A percentile compares a stretch with the other conserved stretches of the same genome.
Evolutionary conservation across 2,797 vertebrate species (phyloP).

Genomic region (Cercopithecus mitis): DNA sequence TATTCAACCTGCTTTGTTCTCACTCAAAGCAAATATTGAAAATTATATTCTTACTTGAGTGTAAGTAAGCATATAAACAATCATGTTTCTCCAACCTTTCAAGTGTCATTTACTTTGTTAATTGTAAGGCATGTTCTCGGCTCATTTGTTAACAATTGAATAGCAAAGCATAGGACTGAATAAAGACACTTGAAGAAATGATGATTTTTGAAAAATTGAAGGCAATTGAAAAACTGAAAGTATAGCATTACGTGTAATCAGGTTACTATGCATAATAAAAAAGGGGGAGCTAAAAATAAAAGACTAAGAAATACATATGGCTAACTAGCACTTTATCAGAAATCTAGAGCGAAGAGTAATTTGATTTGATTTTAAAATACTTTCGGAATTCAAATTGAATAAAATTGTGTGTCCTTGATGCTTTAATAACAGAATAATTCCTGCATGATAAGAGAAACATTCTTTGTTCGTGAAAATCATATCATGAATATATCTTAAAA

Average conservation of each 20-base stretch:
- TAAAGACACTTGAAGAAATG: not conserved
- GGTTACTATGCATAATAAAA: constrained; percentile 27
- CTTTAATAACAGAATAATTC: constrained; percentile 62
- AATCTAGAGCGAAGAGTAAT: constrained; percentile 42
- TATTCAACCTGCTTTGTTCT: not conserved
- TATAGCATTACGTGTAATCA: constrained; percentile 46
- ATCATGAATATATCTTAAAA: constrained; percentile 63
- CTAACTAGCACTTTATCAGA: constrained; percentile 6
- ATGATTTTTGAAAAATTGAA: constrained; percentile 46
- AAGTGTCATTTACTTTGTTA: constrained; percentile 14
- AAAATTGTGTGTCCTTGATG: constrained; percentile 66
- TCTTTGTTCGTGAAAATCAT: constrained; percentile 40
- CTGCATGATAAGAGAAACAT: constrained; percentile 59
- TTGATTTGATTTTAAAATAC: constrained; percentile 51
- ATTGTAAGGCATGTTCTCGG: not conserved
- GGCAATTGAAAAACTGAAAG: constrained; percentile 14
- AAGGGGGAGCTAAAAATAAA: constrained; percentile 26
- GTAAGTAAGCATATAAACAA: constrained; percentile 30
- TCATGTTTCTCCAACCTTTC: not conserved
- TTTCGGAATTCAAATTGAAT: constrained; percentile 70
- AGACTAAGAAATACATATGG: constrained; percentile 23
- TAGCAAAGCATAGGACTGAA: not conserved
- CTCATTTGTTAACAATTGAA: constrained; percentile 25
- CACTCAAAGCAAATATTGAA: constrained; percentile 39
- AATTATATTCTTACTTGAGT: constrained; percentile 26